Evolutionary conservation across 1,140 invertebrate species (phyloP).

Genomic region (Tenebrio molitor): DNA sequence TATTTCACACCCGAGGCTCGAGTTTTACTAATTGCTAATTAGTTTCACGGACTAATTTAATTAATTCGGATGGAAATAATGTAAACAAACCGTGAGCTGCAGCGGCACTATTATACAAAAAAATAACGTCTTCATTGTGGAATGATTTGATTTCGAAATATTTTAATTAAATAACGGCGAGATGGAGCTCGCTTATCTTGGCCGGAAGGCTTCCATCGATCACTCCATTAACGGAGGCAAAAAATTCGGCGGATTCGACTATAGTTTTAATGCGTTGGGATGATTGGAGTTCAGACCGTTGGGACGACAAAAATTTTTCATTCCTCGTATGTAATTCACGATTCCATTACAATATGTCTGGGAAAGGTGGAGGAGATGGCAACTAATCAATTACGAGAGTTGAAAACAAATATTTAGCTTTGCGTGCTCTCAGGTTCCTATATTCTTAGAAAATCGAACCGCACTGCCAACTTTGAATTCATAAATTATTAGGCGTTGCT

Average conservation of each 20-base stretch:
- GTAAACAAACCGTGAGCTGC: constrained; percentile 22
- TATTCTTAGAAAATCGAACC: neutral
- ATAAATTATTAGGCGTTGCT: neutral
- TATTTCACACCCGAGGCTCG: constrained; percentile 39
- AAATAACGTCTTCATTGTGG: neutral
- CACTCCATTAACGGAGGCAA: neutral
- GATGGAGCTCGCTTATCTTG: neutral
- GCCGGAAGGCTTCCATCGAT: neutral
- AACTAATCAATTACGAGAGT: neutral
- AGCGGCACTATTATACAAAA: constrained; percentile 7
- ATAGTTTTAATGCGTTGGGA: neutral
- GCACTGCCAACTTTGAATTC: neutral
- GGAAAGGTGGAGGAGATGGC: neutral
- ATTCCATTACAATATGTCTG: neutral
- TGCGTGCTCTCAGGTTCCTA: neutral
- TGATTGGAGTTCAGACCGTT: neutral
- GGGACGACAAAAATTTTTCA: neutral
- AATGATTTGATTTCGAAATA: neutral
- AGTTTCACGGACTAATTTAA: constrained; percentile 44
- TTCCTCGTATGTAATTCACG: neutral
- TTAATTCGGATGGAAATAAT: constrained; percentile 37
- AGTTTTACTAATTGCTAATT: constrained; percentile 49
- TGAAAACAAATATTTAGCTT: neutral
- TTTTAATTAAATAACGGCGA: constrained; percentile 4
- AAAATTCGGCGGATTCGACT: neutral